Evolutionary conservation across 2,113 vertebrate species (phyloP), one percentile per base, ranked within the genome.

Genomic region (Atlantisia rogersi): DNA sequence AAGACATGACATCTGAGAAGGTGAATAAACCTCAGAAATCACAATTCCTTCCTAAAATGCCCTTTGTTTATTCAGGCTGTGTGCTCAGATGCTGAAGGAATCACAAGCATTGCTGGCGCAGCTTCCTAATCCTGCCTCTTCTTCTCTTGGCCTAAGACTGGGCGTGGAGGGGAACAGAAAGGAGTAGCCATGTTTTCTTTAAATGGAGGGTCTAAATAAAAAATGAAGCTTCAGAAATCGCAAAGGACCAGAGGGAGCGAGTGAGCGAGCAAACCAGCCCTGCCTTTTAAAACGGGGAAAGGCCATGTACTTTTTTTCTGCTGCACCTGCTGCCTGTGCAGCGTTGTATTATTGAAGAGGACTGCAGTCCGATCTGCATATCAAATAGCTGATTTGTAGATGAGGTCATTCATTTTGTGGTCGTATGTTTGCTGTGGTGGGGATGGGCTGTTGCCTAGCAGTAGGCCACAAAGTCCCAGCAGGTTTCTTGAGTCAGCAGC

Each of bases 311-410:
- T 95, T 83, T 95, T 95, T 85, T 93, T 56, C 87, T 76, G 40
- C 95, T 97, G 98, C 98, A 98, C 98, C 98, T 98, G 98, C 98
- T 97, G 97, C 97, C 96, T 44, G 75, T 35, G 74, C 92, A 91
- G 96, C 31, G 5, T 89, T 83, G 77, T 55, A 92, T 96, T 95
- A 93, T 94, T 97, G 97, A 96, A 95, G 97, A 97, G 96, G 96
- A 76, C 94, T 71, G 91, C 73, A 88, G 97, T 73, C 94, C 94
- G 32, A 98, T 98, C 98, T 98, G 98, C 98, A 98, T 98, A 97
- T 98, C 98, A 98, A 98, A 98, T 97, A 97, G 98, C 98, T 97
- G 98, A 97, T 97, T 96, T 97, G 97, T 93, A 94, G 97, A 98
- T 98, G 98, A 98, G 98, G 96, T 98, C 97, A 98, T 98, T 97